Evolutionary conservation across 2,113 vertebrate genomes (phyloP).

Genomic region (Amblyornis subalaris): DNA sequence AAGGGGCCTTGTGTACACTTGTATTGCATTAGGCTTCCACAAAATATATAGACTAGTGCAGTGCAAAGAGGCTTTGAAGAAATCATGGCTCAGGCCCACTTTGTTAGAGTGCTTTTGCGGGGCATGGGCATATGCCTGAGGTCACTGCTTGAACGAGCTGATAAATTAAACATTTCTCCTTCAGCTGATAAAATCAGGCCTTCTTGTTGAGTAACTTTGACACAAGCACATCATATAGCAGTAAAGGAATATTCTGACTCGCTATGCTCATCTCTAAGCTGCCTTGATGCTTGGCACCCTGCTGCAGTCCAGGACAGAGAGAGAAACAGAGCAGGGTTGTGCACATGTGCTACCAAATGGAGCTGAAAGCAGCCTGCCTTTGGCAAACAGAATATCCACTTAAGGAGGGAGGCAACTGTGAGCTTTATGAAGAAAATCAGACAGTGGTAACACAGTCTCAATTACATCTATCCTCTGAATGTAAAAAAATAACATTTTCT

Average conservation of each 20-base stretch:
- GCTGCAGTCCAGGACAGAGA: neutral
- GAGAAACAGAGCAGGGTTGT: neutral
- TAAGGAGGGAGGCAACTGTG: neutral
- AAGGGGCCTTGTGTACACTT: neutral
- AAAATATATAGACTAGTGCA: neutral
- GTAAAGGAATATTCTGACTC: neutral
- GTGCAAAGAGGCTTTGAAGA: neutral
- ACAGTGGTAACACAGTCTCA: neutral
- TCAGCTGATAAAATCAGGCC: neutral
- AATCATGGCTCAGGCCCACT: neutral
- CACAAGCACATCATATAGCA: neutral
- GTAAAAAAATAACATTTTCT: neutral
- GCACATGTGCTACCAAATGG: neutral
- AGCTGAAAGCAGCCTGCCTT: neutral
- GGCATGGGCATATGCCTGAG: neutral
- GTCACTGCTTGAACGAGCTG: neutral
- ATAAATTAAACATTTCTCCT: neutral
- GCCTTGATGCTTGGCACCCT: neutral
- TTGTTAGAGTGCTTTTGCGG: neutral
- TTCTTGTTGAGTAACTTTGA: neutral
- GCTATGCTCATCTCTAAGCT: neutral
- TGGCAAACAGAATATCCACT: neutral
- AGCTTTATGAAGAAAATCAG: neutral
- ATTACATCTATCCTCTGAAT: neutral
- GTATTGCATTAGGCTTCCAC: neutral